Base-by-base conservation (phyloP, 2,888 invertebrate genomes). In the Mimumesa dahlbomi region DNA sequence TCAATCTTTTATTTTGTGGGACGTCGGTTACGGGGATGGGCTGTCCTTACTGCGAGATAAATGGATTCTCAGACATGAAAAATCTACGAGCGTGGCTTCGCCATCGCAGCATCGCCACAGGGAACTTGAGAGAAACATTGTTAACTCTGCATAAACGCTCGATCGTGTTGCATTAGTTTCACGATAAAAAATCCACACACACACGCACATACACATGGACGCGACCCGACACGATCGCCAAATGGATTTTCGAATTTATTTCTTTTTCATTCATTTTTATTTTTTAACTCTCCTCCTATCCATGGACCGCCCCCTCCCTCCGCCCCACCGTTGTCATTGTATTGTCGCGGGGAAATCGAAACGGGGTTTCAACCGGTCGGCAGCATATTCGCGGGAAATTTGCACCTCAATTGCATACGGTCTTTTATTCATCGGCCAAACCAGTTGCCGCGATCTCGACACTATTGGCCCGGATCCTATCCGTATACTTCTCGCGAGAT, bases 341-440 rank as follows among this genome's bases (percentile, higher is more conserved):
- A 72, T 64, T 61, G 54, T 46, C 34, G n/a, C n/a, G 16, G 52
- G 6, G 19, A 22, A 13, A 45, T 36, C 22, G 45, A 29, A 38
- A 25, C 18, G 29, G 13, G 21, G 43, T 16, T 19, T 7, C 45
- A 13, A 16, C 38, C 34, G 29, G 45, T n/a, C 49, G 46, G 16
- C 29, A 16, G 34, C 63, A 71, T 73, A 77, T 79, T 76, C 73
- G 56, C 57, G 50, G 25, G 50, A 74, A 78, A 82, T 79, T 80
- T 82, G 77, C 82, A 80, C 78, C 71, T 78, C 78, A 73, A 82
- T 80, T 74, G 80, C 66, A 75, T 69, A 75, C 75, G 69, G 58
- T 78, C 71, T 81, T 81, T 82, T 79, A 79, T 82, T 80, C 78
- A 82, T 75, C 77, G 70, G 56, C 66, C 48, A 54, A 53, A 50